phyloP scores from a whole-genome alignment of 1,140 invertebrate genomes.

The Goniozus legneri region DNA sequence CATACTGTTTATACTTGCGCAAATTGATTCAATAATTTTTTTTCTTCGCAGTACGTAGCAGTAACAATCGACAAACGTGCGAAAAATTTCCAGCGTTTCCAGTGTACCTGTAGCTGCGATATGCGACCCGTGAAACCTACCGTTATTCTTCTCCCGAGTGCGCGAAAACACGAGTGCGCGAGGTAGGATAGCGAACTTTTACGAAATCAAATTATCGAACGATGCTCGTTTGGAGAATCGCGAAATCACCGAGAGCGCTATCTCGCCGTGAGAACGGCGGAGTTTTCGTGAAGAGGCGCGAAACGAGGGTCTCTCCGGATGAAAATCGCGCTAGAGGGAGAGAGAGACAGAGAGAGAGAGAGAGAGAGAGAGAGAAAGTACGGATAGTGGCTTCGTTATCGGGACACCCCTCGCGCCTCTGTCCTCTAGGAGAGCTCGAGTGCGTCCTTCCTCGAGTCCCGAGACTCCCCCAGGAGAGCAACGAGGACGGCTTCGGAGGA shows the following conservation, averaged over 20 bases:
- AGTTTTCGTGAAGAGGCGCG: constrained; percentile 13
- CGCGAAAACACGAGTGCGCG: not conserved
- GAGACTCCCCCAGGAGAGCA: not conserved
- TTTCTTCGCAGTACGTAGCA: too few species aligned
- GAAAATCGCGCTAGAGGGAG: not conserved
- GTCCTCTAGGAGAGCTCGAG: not conserved
- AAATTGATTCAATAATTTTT: too few species aligned
- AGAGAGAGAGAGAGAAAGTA: not conserved
- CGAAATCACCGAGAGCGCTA: not conserved
- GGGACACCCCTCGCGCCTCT: too few species aligned
- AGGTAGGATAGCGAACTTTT: too few species aligned
- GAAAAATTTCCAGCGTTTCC: too few species aligned
- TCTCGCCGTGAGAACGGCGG: not conserved
- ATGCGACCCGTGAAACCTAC: not conserved
- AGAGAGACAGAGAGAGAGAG: not conserved
- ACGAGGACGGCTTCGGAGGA: not conserved
- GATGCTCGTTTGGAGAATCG: not conserved
- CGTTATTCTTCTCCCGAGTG: not conserved
- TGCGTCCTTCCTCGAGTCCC: too few species aligned
- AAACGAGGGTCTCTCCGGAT: constrained; percentile 10
- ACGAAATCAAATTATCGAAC: not conserved
- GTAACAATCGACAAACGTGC: too few species aligned
- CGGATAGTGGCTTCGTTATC: not conserved
- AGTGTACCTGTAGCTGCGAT: not conserved
- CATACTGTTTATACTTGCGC: too few species aligned